Conservation (phyloP, 2,888 invertebrate species). For the Pseudococcus longispinus region DNA sequence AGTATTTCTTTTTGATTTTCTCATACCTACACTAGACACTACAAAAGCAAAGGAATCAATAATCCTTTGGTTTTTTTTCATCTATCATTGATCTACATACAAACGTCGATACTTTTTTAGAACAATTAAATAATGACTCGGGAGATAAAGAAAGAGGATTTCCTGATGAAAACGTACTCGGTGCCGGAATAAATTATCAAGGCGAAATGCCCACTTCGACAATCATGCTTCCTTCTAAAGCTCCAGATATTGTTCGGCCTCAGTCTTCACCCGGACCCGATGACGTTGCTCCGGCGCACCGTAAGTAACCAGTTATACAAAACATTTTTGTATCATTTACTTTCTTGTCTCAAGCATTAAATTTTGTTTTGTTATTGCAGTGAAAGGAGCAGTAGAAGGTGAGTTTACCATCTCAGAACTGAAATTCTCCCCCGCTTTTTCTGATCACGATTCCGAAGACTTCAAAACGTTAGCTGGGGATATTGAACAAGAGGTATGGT, state of each 20-base stretch:
- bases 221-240: background rate
- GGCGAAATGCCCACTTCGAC: background rate
- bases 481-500: constrained; percentile 66
- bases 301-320: background rate
- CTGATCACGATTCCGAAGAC: constrained; percentile 69
- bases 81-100: background rate
- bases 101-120: background rate
- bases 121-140: constrained; percentile 44
- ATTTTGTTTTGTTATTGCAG: constrained; percentile 62
- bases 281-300: background rate
- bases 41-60: background rate
- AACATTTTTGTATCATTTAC: no score
- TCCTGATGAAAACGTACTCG: constrained; percentile 10
- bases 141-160: constrained; percentile 40
- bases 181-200: background rate
- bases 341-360: background rate
- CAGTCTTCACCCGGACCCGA: background rate
- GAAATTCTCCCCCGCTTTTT: constrained; percentile 69
- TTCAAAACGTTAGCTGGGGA: constrained; percentile 70
- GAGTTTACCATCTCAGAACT: constrained; percentile 73
- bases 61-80: background rate
- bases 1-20: constrained; percentile 62
- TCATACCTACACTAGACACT: background rate
- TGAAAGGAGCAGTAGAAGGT: constrained; percentile 75
- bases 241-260: background rate